phyloP scores from a whole-genome alignment of 2,888 invertebrate genomes.

The Barypeithes pellucidus region DNA sequence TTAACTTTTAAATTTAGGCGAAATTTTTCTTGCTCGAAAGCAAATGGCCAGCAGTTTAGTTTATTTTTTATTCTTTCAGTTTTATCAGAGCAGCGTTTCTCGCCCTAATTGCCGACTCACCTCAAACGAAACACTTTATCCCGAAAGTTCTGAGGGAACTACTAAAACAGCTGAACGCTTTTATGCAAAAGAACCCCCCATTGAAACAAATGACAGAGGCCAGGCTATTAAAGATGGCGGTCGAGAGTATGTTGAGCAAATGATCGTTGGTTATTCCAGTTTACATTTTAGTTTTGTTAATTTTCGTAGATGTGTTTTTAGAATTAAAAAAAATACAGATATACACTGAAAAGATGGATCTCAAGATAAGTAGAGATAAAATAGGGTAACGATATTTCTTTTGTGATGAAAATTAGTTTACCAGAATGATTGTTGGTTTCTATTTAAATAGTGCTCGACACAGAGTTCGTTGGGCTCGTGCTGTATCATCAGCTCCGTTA shows the following conservation, averaged over 20 bases:
- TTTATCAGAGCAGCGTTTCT: conserved; percentile 91
- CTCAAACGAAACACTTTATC: conserved; percentile 88
- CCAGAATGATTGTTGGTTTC: too few relatives aligned
- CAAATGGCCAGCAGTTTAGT: neutral
- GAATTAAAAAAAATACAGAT: too few relatives aligned
- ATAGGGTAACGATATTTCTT: too few relatives aligned
- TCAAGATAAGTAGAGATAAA: too few relatives aligned
- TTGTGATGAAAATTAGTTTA: too few relatives aligned
- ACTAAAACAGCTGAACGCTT: conserved; percentile 81
- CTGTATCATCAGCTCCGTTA: too few relatives aligned
- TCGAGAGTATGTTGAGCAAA: conserved; percentile 62
- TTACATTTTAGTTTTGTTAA: conserved; percentile 19
- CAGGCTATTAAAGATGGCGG: conserved; percentile 82
- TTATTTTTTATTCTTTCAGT: conserved; percentile 70
- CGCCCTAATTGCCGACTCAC: conserved; percentile 84
- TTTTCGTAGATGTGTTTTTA: too few relatives aligned
- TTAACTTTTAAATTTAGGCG: too few relatives aligned
- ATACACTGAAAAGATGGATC: too few relatives aligned
- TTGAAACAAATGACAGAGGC: conserved; percentile 79
- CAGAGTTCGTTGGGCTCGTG: too few relatives aligned
- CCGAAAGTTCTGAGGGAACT: conserved; percentile 84
- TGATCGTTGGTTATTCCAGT: conserved; percentile 4
- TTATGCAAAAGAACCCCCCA: conserved; percentile 78
- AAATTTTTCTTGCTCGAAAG: too few relatives aligned
- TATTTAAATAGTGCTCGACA: too few relatives aligned